Percentiles rank a stretch among this genome's conserved stretches.
These are phyloP conservation scores for Pristionchus pacificus DNA, from an alignment of 1,140 invertebrate species.

Conservation along the genomic window DNA sequence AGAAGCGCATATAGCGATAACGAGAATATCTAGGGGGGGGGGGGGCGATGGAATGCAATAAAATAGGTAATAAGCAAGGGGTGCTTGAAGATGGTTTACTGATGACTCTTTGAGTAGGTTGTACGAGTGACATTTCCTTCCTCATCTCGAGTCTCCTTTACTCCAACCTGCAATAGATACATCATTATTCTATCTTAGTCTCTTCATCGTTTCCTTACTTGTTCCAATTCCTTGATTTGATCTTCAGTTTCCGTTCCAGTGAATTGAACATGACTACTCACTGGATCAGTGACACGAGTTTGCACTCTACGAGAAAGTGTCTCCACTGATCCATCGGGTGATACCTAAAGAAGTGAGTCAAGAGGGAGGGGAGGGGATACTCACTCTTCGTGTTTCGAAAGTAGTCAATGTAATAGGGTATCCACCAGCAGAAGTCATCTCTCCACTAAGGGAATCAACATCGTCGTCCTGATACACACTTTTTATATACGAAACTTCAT, in stretches of 20 bases:
- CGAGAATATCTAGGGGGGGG: no score
- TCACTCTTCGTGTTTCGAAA: conserved; percentile 41
- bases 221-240: conserved; percentile 39
- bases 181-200: background rate
- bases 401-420: conserved; percentile 54
- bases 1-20: no score
- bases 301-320: conserved; percentile 49
- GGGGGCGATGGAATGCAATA: no score
- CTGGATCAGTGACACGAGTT: conserved; percentile 48
- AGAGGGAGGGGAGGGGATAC: background rate
- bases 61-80: no score
- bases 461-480: conserved; percentile 38
- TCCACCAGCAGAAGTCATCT: conserved; percentile 28
- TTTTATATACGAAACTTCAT: background rate
- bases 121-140: conserved; percentile 43
- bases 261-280: conserved; percentile 47
- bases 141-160: conserved; percentile 38
- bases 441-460: conserved; percentile 45
- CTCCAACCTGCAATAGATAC: conserved; percentile 7
- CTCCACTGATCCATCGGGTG: conserved; percentile 46
- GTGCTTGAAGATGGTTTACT: no score
- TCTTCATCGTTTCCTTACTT: background rate
- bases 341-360: conserved; percentile 19
- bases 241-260: conserved; percentile 52
- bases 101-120: no score